Percentiles rank a stretch among this genome's conserved stretches.
These are phyloP conservation scores for Syrphus vitripennis DNA, from an alignment of 2,888 invertebrate genomes.

Conservation along the genomic window DNA sequence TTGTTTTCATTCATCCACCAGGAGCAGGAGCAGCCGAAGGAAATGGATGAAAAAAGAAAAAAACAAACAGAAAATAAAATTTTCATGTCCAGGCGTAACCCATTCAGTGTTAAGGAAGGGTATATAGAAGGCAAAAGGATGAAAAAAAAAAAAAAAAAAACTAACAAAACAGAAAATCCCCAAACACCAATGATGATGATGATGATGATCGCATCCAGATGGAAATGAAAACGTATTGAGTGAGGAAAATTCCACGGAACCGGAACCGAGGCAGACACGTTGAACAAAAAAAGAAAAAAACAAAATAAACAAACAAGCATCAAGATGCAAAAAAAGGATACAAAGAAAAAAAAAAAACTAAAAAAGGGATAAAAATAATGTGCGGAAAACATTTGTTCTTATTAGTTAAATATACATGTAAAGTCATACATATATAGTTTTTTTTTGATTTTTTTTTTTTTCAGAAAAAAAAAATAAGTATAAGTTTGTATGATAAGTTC, in stretches of 20 bases:
- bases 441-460: constrained; percentile 16
- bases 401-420: constrained; percentile 54
- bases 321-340: background rate
- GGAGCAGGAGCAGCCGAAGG: constrained; percentile 36
- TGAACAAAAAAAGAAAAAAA: too few relatives aligned
- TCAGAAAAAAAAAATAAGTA: constrained; percentile 2
- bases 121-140: background rate
- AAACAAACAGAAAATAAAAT: constrained; percentile 60
- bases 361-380: constrained; percentile 47
- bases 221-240: constrained; percentile 64
- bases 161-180: background rate
- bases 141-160: background rate
- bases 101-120: constrained; percentile 45
- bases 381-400: constrained; percentile 67
- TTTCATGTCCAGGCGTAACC: constrained; percentile 61
- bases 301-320: constrained; percentile 15
- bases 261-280: constrained; percentile 31
- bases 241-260: constrained; percentile 33
- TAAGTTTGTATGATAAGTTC: constrained; percentile 60
- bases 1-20: constrained; percentile 31
- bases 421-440: constrained; percentile 23
- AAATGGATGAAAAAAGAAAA: constrained; percentile 68
- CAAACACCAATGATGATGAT: constrained; percentile 49
- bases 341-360: background rate
- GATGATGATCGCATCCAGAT: constrained; percentile 60